Evolutionary conservation across 1,140 invertebrate genomes (phyloP), one percentile per base, ranked within the genome.

Genomic region (Procambarus clarkii): DNA sequence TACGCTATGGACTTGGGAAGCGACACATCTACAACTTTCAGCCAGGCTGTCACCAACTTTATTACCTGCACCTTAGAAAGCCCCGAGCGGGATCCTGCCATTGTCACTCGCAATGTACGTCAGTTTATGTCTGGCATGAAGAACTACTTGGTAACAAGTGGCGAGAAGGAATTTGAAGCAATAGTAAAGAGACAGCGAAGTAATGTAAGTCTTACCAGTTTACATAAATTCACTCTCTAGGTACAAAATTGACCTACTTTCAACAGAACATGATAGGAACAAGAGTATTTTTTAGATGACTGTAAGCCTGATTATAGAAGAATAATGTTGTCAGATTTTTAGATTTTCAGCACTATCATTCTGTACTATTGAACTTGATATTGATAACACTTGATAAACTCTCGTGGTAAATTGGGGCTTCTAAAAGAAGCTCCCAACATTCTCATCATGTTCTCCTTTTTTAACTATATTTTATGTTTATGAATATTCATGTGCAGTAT

Each of bases 121-220:
- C 98, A 99, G 94, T 99, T 99, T 94, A 98, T 99, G 97, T 98
- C 97, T 24, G 98, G 98, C 74, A 99, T 99, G 96, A 99, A 99
- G 94, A 99, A 99, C 94, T 99, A 99, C 94, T 95, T 99, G 54
- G 97, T 99, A 5, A 99, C 99, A 93, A 97, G 98, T 93, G 98
- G 98, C 2, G 98, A 99, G 94, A 96, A 97, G 92, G 97, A 98
- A 93, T 98, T 99, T 94, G 97, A 98, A 93, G 96, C 96, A 92
- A 96, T 98, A 93, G 97, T 99, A 9, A 97, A 98, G 94, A 96
- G 97, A 92, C 98, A 99, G 93, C 95, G 98, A 86, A 95, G 96
- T 46, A 97, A 98, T 95, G 96, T 97, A 94, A 94, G 92, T 92
- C 15, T 44, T 54, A 18, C 21, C 13, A 54, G 13, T 54, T 69